These are phyloP conservation scores for Cossypha heuglini DNA, from an alignment of 2,797 vertebrate species.

Conservation along the genomic window DNA sequence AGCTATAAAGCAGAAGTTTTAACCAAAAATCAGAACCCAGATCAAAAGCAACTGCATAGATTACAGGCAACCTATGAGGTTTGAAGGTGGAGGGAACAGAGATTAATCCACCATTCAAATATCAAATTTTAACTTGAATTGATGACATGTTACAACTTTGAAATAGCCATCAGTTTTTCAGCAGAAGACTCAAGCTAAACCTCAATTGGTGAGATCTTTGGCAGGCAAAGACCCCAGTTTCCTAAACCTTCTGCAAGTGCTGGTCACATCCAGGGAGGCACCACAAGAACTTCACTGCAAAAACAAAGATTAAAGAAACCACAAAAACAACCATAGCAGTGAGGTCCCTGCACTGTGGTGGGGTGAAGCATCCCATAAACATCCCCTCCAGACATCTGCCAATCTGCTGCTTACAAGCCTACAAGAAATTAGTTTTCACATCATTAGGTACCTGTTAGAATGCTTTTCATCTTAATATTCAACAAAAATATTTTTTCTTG, in stretches of 20 bases:
- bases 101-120: accelerated
- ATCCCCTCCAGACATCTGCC: accelerated
- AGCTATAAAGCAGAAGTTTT: neutral
- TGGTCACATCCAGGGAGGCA: neutral
- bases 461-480: neutral
- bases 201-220: accelerated
- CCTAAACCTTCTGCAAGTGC: neutral
- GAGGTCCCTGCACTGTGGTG: neutral
- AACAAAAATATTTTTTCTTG: neutral
- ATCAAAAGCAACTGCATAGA: neutral
- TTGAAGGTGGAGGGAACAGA: neutral
- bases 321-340: accelerated
- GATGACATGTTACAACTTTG: neutral
- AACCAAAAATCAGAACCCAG: neutral
- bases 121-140: neutral
- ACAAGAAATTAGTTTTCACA: neutral
- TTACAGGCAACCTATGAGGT: neutral
- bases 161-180: neutral
- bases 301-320: neutral
- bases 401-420: neutral
- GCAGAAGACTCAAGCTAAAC: neutral
- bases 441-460: neutral
- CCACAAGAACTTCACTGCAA: neutral
- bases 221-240: neutral
- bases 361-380: neutral